phyloP scores from a whole-genome alignment of 2,797 vertebrate genomes.

The Rhinoraja longicauda region DNA sequence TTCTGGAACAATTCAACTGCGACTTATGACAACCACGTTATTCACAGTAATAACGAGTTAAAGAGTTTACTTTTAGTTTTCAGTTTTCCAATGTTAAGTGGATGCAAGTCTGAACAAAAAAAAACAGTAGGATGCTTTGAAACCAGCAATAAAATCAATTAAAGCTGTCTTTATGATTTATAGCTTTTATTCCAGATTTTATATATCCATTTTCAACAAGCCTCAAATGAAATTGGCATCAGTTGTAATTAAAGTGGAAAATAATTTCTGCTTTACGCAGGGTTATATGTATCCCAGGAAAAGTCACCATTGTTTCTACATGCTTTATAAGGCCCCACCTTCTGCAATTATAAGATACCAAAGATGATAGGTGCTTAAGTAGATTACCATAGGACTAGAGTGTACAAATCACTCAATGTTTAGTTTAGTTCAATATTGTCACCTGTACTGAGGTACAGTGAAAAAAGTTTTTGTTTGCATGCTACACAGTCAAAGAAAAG shows the following conservation, averaged over 20 bases:
- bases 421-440: too few relatives aligned
- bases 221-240: not conserved
- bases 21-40: not conserved
- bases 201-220: not conserved
- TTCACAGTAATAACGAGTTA: not conserved
- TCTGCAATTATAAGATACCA: not conserved
- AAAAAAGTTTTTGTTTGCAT: too few relatives aligned
- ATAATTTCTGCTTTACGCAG: not conserved
- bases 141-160: not conserved
- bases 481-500: too few relatives aligned
- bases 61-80: not conserved
- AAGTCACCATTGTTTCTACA: not conserved
- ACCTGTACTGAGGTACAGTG: too few relatives aligned
- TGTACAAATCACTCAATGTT: not conserved
- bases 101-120: not conserved
- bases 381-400: not conserved
- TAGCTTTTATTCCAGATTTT: not conserved
- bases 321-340: not conserved
- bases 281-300: not conserved
- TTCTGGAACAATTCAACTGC: not conserved
- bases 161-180: not conserved
- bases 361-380: not conserved
- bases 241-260: not conserved
- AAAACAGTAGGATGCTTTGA: not conserved
- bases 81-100: not conserved